Percentiles rank a stretch among this genome's conserved stretches.
phyloP scores from a whole-genome alignment of 2,888 invertebrate species.

The Aphodius granarius region DNA sequence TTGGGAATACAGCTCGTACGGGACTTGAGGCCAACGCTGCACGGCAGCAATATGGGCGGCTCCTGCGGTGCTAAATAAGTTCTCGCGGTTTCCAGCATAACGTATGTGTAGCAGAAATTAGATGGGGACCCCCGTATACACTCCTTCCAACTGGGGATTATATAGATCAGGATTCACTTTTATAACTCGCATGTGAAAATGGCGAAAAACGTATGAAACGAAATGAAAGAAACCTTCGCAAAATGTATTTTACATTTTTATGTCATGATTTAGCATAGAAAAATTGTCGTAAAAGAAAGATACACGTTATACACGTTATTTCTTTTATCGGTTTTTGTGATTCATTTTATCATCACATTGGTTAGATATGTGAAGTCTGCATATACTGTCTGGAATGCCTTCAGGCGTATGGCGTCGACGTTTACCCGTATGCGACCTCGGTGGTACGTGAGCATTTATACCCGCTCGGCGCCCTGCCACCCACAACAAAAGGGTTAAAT shows the following conservation, averaged over 20 bases:
- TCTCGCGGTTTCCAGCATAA: constrained; percentile 12
- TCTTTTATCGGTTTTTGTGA: background rate
- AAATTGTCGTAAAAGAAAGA: too few species aligned
- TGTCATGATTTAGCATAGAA: too few species aligned
- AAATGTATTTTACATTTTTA: background rate
- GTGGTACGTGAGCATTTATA: background rate
- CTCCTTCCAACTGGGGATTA: background rate
- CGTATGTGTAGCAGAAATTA: constrained; percentile 9
- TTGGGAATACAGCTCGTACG: constrained; percentile 43
- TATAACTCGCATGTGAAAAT: background rate
- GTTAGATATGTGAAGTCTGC: background rate
- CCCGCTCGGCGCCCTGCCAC: background rate
- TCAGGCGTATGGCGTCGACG: background rate
- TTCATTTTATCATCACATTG: background rate
- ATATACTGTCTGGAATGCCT: background rate
- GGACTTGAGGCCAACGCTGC: constrained; percentile 14
- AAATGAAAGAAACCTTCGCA: background rate
- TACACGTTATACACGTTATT: too few species aligned
- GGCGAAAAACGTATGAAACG: background rate
- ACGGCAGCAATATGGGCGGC: background rate
- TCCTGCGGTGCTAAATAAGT: constrained; percentile 17
- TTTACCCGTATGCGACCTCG: background rate
- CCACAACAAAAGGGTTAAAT: constrained; percentile 19
- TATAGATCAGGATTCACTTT: background rate
- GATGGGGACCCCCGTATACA: background rate